Percentiles rank a stretch among this genome's conserved stretches.
Conservation (phyloP, 2,797 vertebrate species). For the Poeciliopsis gracilis region DNA sequence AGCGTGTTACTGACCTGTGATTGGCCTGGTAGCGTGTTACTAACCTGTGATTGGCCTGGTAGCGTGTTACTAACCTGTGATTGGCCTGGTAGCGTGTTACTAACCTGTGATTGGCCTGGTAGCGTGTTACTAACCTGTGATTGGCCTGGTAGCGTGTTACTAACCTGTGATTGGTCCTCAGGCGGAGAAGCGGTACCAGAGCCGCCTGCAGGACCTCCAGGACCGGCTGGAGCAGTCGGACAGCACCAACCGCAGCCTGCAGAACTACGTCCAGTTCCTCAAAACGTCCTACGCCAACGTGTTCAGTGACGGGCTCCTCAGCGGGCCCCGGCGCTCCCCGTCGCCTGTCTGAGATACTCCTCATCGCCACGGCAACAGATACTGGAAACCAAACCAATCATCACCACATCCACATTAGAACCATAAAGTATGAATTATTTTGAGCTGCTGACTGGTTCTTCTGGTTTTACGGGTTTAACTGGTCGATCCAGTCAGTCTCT, state of each 20-base stretch:
- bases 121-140: background rate
- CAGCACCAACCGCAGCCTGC: slow-evolving; percentile 93
- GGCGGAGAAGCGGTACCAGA: slow-evolving; percentile 86
- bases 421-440: too few relatives aligned
- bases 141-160: accelerated
- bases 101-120: background rate
- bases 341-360: slow-evolving; percentile 60
- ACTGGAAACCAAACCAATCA: background rate
- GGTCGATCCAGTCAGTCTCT: background rate
- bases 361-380: background rate
- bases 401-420: background rate
- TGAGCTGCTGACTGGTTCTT: background rate
- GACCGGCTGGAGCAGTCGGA: slow-evolving; percentile 93
- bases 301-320: slow-evolving; percentile 85
- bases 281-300: slow-evolving; percentile 92
- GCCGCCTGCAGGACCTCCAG: slow-evolving; percentile 88
- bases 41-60: background rate
- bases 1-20: background rate
- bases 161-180: slow-evolving; percentile 45
- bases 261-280: slow-evolving; percentile 95
- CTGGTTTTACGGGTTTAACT: background rate
- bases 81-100: accelerated
- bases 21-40: accelerated
- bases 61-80: background rate
- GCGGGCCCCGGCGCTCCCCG: slow-evolving; percentile 74